Base-by-base conservation (phyloP, 2,888 invertebrate genomes). In the Hydraecia micacea region DNA sequence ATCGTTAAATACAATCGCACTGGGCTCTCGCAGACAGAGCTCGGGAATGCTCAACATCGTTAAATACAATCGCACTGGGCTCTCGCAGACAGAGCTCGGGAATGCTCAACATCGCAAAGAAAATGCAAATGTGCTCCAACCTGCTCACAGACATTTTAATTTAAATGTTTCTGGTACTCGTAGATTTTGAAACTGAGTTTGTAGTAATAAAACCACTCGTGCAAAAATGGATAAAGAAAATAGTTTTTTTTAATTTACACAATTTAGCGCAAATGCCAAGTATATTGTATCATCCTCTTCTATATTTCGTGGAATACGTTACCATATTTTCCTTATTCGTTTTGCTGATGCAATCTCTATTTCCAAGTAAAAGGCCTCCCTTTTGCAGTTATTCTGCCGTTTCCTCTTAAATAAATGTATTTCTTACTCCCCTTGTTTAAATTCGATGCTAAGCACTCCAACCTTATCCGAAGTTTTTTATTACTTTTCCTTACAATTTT, bases 61-160 rank as follows among this genome's bases (percentile, higher is more conserved):
- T n/a, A n/a, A n/a, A n/a, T n/a, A n/a, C n/a, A n/a, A n/a, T n/a
- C n/a, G n/a, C 32, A 18, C 15, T 66, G 4, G n/a, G 25, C 46
- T 55, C 15, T 18, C 1, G 36, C 25, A 39, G 18, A 36, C 28
- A 2, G 5, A 2, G 21, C 8, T 25, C 0, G 13, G 25, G 6
- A 55, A 28, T 13, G 21, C 11, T 55, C 46, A 6, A 18, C 69
- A 75, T 69, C 21, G 18, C 39, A 39, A 58, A 58, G 46, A 46
- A 69, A 76, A 58, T 76, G 69, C 13, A 65, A 78, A 70, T 28
- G 11, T 70, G n/a, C n/a, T 39, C 46, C 39, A 6, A 42, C 42
- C 25, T 70, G 55, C 18, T 70, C 25, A 15, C 42, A 70, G 15
- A 73, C n/a, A 46, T 72, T 62, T 71, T n/a, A 65, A 55, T 73